Evolutionary conservation across 2,888 invertebrate species (phyloP).

Genomic region (Trachelus iudaicus): DNA sequence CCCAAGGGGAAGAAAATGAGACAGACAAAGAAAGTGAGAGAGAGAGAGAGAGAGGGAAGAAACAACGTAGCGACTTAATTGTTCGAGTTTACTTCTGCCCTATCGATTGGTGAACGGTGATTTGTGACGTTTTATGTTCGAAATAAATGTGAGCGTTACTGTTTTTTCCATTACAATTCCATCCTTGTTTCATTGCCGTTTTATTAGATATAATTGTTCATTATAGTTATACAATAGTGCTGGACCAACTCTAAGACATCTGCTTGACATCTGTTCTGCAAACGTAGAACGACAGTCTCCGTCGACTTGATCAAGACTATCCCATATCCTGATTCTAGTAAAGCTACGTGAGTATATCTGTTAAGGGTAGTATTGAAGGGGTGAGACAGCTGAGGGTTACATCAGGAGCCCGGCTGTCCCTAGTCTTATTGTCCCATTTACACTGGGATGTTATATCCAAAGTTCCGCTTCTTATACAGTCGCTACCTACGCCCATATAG

Average conservation of each 20-base stretch:
- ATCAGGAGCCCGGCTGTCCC: slow-evolving; percentile 5
- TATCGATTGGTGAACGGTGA: slow-evolving; percentile 55
- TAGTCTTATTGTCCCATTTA: slow-evolving; percentile 35
- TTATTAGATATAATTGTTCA: background rate
- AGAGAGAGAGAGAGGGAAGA: background rate
- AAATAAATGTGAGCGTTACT: background rate
- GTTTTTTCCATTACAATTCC: background rate
- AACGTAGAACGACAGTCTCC: background rate
- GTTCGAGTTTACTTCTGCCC: slow-evolving; percentile 37
- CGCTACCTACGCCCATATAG: background rate
- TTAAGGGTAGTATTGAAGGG: slow-evolving; percentile 9
- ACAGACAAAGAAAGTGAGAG: background rate
- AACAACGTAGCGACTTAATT: slow-evolving; percentile 55
- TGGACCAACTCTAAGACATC: background rate
- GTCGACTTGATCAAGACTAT: slow-evolving; percentile 29
- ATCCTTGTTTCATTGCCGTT: background rate
- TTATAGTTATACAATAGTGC: background rate
- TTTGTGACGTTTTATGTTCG: slow-evolving; percentile 33
- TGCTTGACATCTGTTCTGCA: background rate
- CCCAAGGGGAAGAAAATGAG: slow-evolving; percentile 24
- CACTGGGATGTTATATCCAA: slow-evolving; percentile 27
- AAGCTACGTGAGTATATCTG: slow-evolving; percentile 20
- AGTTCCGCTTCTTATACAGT: background rate
- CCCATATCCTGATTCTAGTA: slow-evolving; percentile 19
- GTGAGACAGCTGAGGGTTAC: slow-evolving; percentile 13